Percentiles rank a stretch among this genome's conserved stretches.
phyloP scores from a whole-genome alignment of 35 echinoderm and acorn worm species.

The Ophioderma brevispina region DNA sequence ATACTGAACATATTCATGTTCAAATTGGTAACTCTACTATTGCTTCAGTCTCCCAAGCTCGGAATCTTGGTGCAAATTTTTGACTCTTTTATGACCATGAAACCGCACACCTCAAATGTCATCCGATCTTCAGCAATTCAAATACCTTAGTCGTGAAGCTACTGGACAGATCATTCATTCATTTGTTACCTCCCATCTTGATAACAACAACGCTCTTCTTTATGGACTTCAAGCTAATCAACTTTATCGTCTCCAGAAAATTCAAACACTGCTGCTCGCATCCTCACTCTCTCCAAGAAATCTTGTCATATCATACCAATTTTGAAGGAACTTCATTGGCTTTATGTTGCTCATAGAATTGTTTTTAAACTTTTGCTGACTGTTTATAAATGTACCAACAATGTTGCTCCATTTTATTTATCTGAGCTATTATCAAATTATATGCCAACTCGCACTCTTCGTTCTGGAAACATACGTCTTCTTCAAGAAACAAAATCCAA shows the following conservation, averaged over 20 bases:
- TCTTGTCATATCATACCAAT: conserved; percentile 31
- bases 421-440: not conserved
- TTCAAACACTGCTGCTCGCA: conserved; percentile 60
- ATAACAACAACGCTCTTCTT: conserved; percentile 45
- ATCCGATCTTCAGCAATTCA: too few relatives aligned
- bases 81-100: too few relatives aligned
- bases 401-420: not conserved
- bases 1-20: too few relatives aligned
- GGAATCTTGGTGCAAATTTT: too few relatives aligned
- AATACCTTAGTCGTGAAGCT: conserved; percentile 25
- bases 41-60: too few relatives aligned
- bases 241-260: conserved; percentile 41
- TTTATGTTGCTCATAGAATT: conserved; percentile 53
- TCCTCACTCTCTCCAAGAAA: conserved; percentile 39
- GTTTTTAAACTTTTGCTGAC: conserved; percentile 5
- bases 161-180: conserved; percentile 49
- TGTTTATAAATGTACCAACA: not conserved
- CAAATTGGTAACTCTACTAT: too few relatives aligned
- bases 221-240: conserved; percentile 48
- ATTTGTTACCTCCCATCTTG: conserved; percentile 53
- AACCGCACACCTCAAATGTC: too few relatives aligned
- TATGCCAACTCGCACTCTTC: not conserved
- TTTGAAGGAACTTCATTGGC: conserved; percentile 45
- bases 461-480: not conserved
- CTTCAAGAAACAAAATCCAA: not conserved